These are phyloP conservation scores for Ceryle rudis DNA, from an alignment of 2,797 vertebrate species.

Conservation along the genomic window DNA sequence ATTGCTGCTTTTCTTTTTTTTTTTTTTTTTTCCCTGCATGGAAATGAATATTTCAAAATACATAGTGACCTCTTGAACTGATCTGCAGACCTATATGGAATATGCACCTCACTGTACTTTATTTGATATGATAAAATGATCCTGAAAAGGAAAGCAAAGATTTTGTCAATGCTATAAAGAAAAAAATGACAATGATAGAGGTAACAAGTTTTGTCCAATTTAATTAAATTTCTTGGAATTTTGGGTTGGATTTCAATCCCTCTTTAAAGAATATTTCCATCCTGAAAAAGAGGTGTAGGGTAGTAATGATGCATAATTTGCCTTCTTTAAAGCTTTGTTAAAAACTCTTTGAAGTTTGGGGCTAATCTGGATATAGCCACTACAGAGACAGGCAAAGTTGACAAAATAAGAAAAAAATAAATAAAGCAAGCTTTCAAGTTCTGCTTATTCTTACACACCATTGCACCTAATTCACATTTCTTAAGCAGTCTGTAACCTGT, in stretches of 20 bases:
- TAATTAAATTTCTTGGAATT: neutral
- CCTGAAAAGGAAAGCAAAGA: neutral
- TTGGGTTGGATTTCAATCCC: neutral
- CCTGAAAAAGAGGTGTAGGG: neutral
- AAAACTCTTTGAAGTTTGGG: constrained; percentile 40
- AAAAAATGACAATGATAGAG: neutral
- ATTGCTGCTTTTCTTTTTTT: neutral
- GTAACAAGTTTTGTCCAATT: neutral
- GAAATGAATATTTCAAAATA: neutral
- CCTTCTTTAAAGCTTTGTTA: constrained; percentile 38
- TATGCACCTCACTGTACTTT: neutral
- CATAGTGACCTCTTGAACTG: neutral
- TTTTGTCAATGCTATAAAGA: neutral
- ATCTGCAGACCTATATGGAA: neutral
- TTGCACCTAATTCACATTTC: constrained; percentile 29
- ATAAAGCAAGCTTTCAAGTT: neutral
- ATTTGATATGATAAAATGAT: neutral
- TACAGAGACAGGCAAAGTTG: neutral
- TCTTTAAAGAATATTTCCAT: neutral
- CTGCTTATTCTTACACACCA: constrained; percentile 15
- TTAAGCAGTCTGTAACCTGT: constrained; percentile 31
- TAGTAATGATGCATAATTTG: constrained; percentile 11
- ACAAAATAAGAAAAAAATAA: neutral
- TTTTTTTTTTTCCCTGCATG: neutral
- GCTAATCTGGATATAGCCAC: constrained; percentile 18